Evolutionary conservation across 1,140 invertebrate species (phyloP).

Genomic region (Nomia melanderi): DNA sequence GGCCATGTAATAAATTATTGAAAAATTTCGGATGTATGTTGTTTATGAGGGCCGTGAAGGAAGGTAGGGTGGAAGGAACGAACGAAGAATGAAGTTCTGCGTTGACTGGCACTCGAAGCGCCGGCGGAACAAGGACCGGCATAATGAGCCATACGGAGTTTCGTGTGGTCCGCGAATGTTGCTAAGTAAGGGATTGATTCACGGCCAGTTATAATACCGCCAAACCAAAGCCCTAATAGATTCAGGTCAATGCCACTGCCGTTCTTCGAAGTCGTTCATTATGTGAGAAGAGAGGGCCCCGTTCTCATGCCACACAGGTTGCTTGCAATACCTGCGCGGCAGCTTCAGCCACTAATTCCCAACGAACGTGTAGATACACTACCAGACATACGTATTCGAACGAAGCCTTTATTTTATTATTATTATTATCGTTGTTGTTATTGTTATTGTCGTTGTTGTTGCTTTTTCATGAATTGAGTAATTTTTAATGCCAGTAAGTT

Average conservation of each 20-base stretch:
- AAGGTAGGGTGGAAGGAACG: not conserved
- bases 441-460: not conserved
- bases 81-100: conserved; percentile 15
- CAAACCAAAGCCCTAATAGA: conserved; percentile 68
- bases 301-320: conserved; percentile 65
- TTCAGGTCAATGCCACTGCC: conserved; percentile 70
- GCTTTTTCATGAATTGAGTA: not conserved
- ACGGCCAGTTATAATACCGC: conserved; percentile 68
- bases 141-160: conserved; percentile 54
- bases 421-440: not conserved
- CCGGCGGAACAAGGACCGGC: conserved; percentile 37
- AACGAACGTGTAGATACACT: conserved; percentile 37
- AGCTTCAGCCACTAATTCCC: conserved; percentile 41
- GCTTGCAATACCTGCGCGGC: conserved; percentile 55
- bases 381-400: not conserved
- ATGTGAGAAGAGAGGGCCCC: conserved; percentile 62
- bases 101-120: conserved; percentile 11
- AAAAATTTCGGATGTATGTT: not conserved
- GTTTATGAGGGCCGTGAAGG: not conserved
- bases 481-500: not conserved
- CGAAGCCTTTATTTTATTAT: not conserved
- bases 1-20: conserved; percentile 1
- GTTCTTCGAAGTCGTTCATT: conserved; percentile 68
- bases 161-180: conserved; percentile 64
- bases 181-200: conserved; percentile 68